Evolutionary conservation across 2,797 vertebrate genomes (phyloP), one percentile per base, ranked within the genome.

Genomic region (Perdix hodgsoniae): DNA sequence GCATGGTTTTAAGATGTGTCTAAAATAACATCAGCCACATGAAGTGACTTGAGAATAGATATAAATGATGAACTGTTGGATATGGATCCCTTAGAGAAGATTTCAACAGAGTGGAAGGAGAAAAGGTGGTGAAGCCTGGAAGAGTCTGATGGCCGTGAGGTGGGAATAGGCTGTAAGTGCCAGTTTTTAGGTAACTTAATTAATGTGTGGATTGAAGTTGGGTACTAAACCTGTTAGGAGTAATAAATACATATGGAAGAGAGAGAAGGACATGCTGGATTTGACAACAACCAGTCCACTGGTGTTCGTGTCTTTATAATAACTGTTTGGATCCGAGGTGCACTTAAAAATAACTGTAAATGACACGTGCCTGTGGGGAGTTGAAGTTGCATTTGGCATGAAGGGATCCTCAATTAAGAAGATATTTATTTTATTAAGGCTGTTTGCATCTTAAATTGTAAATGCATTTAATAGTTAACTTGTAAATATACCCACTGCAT

Each of bases 271-370:
- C 2, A 0, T 49, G 29, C 37, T 21, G 18, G 6, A 29, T 91
- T 86, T 56, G 29, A 56, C 61, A 40, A 15, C 24, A 65, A 31
- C 16, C 6, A 0, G 35, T 45, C 60, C 14, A 19, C 9, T 35
- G n/a, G 17, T 7, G 19, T 14, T 57, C 42, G 35, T 42, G 21
- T 2, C 50, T 39, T 75, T 80, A 18, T 71, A 44, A 4, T 27
- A 60, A 39, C 16, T 16, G 15, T 50, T 50, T 10, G 35, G 17
- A 83, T 60, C 73, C 17, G 27, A 44, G 12, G 14, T 52, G 49
- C 49, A 27, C 26, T 87, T 91, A 26, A 74, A 83, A 87, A 73
- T 82, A 82, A 50, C 74, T 37, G 12, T 60, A 39, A 82, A 22
- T 76, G 60, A 22, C 39, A n/a, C 0, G 1, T 70, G 59, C 3